phyloP scores from a whole-genome alignment of 2,888 invertebrate species.

The Brachypalpus laphriformis region DNA sequence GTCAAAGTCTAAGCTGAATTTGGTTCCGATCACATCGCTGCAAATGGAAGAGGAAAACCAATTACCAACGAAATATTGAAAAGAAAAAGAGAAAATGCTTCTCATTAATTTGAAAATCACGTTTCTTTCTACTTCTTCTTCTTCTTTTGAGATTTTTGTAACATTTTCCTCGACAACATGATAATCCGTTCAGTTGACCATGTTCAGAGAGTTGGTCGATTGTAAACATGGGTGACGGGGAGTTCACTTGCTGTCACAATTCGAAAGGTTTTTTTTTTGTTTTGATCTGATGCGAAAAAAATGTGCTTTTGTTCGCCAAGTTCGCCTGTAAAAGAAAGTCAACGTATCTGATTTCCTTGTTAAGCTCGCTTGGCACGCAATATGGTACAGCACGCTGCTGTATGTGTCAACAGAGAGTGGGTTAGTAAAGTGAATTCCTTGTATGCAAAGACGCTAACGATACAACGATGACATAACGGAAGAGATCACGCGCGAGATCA shows the following conservation, averaged over 20 bases:
- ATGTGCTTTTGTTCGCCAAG: slow-evolving; percentile 35
- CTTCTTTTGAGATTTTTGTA: slow-evolving; percentile 39
- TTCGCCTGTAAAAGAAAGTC: slow-evolving; percentile 56
- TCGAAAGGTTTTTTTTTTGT: slow-evolving; percentile 37
- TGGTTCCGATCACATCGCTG: background rate
- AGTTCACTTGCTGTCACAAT: slow-evolving; percentile 32
- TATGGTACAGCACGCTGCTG: slow-evolving; percentile 7
- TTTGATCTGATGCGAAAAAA: slow-evolving; percentile 39
- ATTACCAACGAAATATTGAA: slow-evolving; percentile 39
- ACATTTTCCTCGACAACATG: slow-evolving; percentile 63
- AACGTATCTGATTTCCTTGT: slow-evolving; percentile 63
- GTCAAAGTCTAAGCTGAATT: slow-evolving; percentile 30
- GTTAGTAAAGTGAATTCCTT: slow-evolving; percentile 66
- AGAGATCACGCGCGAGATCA: slow-evolving; percentile 63
- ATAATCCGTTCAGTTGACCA: slow-evolving; percentile 47
- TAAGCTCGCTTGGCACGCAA: slow-evolving; percentile 38
- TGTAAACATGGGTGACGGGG: slow-evolving; percentile 50
- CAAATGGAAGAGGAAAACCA: slow-evolving; percentile 58
- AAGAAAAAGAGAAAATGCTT: slow-evolving; percentile 60
- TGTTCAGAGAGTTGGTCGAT: slow-evolving; percentile 12
- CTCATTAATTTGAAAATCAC: slow-evolving; percentile 72
- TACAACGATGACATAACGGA: slow-evolving; percentile 59
- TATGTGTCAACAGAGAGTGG: slow-evolving; percentile 62
- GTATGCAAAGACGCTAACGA: slow-evolving; percentile 38
- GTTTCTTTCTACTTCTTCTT: slow-evolving; percentile 25